Base-by-base conservation (phyloP, 2,797 vertebrate species). In the Lycodopsis pacificus region DNA sequence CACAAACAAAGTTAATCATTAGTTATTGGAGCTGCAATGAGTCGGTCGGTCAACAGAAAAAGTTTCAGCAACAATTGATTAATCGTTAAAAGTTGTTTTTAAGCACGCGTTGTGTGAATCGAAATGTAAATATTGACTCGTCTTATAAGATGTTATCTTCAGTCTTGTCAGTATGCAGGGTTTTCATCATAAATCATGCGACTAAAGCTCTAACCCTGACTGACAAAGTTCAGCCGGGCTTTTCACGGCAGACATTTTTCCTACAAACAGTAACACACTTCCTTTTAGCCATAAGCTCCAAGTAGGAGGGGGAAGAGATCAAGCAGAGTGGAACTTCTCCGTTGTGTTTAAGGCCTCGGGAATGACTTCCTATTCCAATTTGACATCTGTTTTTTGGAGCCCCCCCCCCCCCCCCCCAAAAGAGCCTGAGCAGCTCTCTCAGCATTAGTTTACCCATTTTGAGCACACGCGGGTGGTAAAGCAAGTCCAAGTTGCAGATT, bases 301-400 rank as follows among this genome's bases (percentile, higher is more conserved):
- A 78, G n/a, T 68, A n/a, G 15, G 5, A 25, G 46, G 49, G 40
- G 27, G 66, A 64, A 58, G 76, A 79, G 49, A 76, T 73, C 56
- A 51, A 65, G 38, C 73, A 66, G 59, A 66, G 80, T 77, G 70
- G 73, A 77, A 65, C 22, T 15, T 75, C 46, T 74, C 13, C 53
- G 34, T 69, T 66, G 53, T 51, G 42, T 89, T 71, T 65, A 71
- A 74, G 51, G 38, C 48, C 56, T 12, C 0, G 20, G 40, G 57
- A 73, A 66, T 30, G 51, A 74, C 73, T 82, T 87, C 76, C 82
- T 72, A 9, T 56, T 69, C 54, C 64, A 83, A 72, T 74, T 68
- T 70, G 63, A 80, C 25, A 80, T 84, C 69, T 82, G 81, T 42
- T 72, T 81, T 74, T 75, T 58, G 30, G 38, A 64, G 42, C 7